phyloP scores from a whole-genome alignment of 2,113 vertebrate species.

The Rhinolophus ferrumequinum region DNA sequence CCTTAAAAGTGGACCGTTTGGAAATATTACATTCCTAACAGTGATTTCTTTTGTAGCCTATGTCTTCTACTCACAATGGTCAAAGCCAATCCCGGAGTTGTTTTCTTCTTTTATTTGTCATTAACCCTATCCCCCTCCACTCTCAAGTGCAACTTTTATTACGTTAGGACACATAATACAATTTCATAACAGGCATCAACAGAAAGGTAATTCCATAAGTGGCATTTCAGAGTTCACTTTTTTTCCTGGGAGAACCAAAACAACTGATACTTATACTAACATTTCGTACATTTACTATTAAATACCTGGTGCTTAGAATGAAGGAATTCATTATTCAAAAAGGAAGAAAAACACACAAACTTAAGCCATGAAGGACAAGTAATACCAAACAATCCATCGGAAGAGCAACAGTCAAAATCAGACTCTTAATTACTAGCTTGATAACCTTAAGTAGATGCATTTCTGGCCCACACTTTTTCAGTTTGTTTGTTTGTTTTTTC shows the following conservation, averaged over 20 bases:
- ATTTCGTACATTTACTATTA: background rate
- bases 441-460: background rate
- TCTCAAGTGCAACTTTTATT: background rate
- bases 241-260: background rate
- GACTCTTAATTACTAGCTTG: background rate
- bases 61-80: background rate
- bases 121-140: background rate
- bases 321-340: conserved; percentile 37
- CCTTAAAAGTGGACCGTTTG: conserved; percentile 7
- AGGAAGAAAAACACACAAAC: background rate
- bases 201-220: conserved; percentile 9
- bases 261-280: background rate
- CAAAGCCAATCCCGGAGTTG: background rate
- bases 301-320: background rate
- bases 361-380: background rate
- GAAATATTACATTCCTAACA: conserved; percentile 4
- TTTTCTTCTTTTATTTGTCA: background rate
- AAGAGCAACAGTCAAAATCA: background rate
- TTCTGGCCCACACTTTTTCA: background rate
- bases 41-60: background rate
- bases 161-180: background rate
- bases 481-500: background rate
- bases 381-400: background rate
- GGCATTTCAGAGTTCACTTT: background rate
- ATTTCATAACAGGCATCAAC: background rate